Base-by-base conservation (phyloP, 2,888 invertebrate genomes). In the Platycheirus albimanus region DNA sequence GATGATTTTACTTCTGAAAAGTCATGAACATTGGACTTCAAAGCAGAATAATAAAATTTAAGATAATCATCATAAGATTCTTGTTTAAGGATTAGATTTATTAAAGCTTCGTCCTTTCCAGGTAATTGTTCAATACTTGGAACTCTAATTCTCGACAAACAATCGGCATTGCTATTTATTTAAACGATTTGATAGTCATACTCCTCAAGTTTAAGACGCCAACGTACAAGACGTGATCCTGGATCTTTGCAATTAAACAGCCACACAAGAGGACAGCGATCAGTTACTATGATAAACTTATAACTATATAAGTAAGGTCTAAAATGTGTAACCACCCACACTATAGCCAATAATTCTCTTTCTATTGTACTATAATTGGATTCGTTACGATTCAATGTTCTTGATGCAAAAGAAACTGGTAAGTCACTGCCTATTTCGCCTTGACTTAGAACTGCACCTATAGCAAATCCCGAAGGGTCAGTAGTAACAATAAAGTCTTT, bases 311-410 rank as follows among this genome's bases (percentile, higher is more conserved):
- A n/a, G n/a, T n/a, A n/a, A n/a, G n/a, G n/a, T n/a, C n/a, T n/a
- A n/a, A n/a, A n/a, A n/a, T n/a, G n/a, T n/a, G n/a, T n/a, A n/a
- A n/a, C 24, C 3, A 5, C 24, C 24, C 24, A 24, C 5, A 24
- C 3, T 24, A 24, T 4, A 5, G 24, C 24, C 24, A 36, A 36
- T n/a, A 36, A n/a, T 36, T 36, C 36, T 36, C 36, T 36, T 11
- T n/a, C n/a, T n/a, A n/a, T n/a, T n/a, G n/a, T n/a, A n/a, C n/a
- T n/a, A n/a, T n/a, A n/a, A n/a, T n/a, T 36, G 11, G 8, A 36
- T 36, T 36, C n/a, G 36, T 36, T 36, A n/a, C 36, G 36, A n/a
- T 36, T 36, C 36, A 36, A 36, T 36, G 36, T 36, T 36, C 36
- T 36, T n/a, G 36, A 36, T 36, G 36, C 36, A 11, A 36, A 36